Evolutionary conservation across 2,888 invertebrate genomes (phyloP).

Genomic region (Stictocephala bisonia): DNA sequence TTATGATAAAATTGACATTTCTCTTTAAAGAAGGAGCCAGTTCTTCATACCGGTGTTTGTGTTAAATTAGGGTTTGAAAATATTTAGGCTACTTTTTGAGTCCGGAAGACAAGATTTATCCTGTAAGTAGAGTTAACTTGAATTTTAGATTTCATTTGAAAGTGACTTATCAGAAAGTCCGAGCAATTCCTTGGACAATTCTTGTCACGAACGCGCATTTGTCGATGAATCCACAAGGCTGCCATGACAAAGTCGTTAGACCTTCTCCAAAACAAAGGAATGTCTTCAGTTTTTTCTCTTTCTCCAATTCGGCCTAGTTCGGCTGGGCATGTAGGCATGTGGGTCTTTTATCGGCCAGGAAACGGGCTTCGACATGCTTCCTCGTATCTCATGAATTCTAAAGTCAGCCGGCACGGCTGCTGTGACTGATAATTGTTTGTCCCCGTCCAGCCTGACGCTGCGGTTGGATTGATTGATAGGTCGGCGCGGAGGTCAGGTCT

Average conservation of each 20-base stretch:
- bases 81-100: background rate
- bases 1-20: no score
- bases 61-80: no score
- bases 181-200: no score
- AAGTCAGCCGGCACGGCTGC: background rate
- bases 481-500: constrained; percentile 21
- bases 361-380: background rate
- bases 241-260: constrained; percentile 21
- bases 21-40: no score
- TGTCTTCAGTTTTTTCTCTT: background rate
- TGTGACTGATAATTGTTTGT: no score
- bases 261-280: constrained; percentile 19
- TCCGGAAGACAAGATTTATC: background rate
- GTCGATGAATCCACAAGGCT: background rate
- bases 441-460: background rate
- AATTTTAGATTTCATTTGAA: background rate
- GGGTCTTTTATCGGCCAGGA: background rate
- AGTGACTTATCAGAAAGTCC: no score
- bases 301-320: constrained; percentile 1
- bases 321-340: background rate
- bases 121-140: background rate
- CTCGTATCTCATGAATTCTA: background rate
- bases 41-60: no score
- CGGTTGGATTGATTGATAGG: constrained; percentile 7
- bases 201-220: constrained; percentile 8